phyloP scores from a whole-genome alignment of 2,888 invertebrate genomes.

The Harpalus rufipes region DNA sequence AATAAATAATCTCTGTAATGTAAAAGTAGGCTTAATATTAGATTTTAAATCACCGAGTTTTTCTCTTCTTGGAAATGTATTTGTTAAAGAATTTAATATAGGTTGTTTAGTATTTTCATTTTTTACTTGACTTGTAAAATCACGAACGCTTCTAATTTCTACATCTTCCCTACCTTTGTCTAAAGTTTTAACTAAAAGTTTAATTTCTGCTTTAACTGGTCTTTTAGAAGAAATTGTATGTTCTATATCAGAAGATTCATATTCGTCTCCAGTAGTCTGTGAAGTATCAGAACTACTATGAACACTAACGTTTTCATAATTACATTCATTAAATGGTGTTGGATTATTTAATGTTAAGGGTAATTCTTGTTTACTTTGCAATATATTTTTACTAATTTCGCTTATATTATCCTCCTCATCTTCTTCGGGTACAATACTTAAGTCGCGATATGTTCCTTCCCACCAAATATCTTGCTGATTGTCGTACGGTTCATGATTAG shows the following conservation, averaged over 20 bases:
- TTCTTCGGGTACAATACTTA: conserved; percentile 77
- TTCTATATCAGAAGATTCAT: conserved; percentile 71
- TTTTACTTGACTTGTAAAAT: conserved; percentile 72
- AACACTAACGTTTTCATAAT: conserved; percentile 52
- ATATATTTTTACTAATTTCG: conserved; percentile 68
- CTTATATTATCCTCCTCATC: conserved; percentile 76
- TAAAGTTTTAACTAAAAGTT: conserved; percentile 78
- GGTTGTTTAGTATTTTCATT: conserved; percentile 43
- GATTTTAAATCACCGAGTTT: conserved; percentile 30
- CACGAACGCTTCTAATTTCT: conserved; percentile 77
- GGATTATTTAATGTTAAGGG: conserved; percentile 1
- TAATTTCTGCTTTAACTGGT: conserved; percentile 77
- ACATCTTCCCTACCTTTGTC: conserved; percentile 78
- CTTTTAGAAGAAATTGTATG: conserved; percentile 66
- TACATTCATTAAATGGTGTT: conserved; percentile 27
- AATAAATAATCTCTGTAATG: conserved; percentile 74
- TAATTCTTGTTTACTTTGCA: conserved; percentile 1
- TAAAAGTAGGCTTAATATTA: conserved; percentile 73
- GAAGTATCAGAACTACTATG: conserved; percentile 70
- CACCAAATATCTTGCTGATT: conserved; percentile 74
- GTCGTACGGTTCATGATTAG: conserved; percentile 44
- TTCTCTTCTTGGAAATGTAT: conserved; percentile 50
- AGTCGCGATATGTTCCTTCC: conserved; percentile 76
- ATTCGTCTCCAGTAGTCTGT: conserved; percentile 71
- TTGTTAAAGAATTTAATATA: conserved; percentile 2